These are phyloP conservation scores for Nothocercus julius DNA, from an alignment of 2,113 vertebrate genomes.

Conservation along the genomic window DNA sequence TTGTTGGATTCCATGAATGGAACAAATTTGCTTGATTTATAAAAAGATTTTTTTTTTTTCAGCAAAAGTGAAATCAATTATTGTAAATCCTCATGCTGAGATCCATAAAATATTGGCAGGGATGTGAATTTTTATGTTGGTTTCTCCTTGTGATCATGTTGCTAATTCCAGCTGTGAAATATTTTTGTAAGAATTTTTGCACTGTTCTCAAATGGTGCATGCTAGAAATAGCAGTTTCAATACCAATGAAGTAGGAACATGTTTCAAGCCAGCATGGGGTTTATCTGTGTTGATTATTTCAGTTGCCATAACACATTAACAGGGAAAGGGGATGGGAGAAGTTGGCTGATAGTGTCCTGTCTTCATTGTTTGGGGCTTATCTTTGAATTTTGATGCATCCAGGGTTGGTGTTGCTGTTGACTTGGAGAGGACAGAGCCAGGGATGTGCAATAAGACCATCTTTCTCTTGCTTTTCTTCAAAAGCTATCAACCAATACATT, in stretches of 20 bases:
- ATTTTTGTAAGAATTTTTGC: neutral
- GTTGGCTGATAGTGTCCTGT: neutral
- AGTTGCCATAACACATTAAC: neutral
- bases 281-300: constrained; percentile 2
- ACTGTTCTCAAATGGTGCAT: neutral
- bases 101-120: neutral
- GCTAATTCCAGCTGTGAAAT: neutral
- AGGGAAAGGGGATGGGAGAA: neutral
- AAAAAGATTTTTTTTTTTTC: constrained; percentile 12
- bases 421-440: neutral
- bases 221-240: neutral
- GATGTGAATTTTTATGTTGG: neutral
- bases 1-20: constrained; percentile 15
- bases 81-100: constrained; percentile 1
- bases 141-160: neutral
- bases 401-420: neutral
- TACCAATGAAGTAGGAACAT: neutral
- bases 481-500: neutral
- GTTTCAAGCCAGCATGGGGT: neutral
- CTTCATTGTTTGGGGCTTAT: neutral
- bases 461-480: neutral
- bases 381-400: neutral
- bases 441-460: neutral
- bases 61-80: constrained; percentile 35
- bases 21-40: constrained; percentile 28